Percentiles rank a stretch among this genome's conserved stretches.
phyloP scores from a whole-genome alignment of 2,888 invertebrate species.

The Eupithecia centaureata region DNA sequence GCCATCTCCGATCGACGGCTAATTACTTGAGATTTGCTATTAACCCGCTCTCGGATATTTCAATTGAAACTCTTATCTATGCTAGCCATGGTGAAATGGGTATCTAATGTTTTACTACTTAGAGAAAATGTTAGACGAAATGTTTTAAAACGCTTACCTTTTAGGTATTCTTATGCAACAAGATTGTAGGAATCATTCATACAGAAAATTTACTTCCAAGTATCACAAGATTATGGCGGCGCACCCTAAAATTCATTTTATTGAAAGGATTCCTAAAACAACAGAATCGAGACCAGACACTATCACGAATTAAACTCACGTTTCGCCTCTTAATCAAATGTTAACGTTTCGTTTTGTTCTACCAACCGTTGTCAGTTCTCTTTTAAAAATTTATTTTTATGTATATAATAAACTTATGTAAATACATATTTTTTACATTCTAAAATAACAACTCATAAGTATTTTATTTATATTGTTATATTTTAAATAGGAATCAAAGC shows the following conservation, averaged over 20 bases:
- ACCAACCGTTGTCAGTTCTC: neutral
- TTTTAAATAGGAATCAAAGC: conserved; percentile 84
- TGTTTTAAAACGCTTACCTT: neutral
- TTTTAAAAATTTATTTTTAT: no score
- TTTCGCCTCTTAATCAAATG: conserved; percentile 65
- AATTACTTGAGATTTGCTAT: conserved; percentile 64
- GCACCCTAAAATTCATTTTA: conserved; percentile 49
- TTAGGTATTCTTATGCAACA: neutral
- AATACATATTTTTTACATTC: no score
- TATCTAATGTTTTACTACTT: neutral
- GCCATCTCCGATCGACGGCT: conserved; percentile 55
- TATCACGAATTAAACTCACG: conserved; percentile 76
- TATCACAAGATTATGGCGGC: conserved; percentile 56
- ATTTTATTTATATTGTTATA: neutral
- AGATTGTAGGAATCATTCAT: conserved; percentile 1
- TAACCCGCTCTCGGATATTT: conserved; percentile 47
- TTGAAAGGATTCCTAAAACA: no score
- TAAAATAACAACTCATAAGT: neutral
- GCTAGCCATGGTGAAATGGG: conserved; percentile 38
- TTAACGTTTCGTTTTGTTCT: conserved; percentile 57
- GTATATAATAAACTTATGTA: no score
- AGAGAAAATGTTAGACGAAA: neutral
- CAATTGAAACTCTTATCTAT: conserved; percentile 54
- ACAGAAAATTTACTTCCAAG: conserved; percentile 64
- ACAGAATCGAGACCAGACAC: no score